Evolutionary conservation across 2,113 vertebrate genomes (phyloP).

Genomic region (Puffinus mauretanicus): DNA sequence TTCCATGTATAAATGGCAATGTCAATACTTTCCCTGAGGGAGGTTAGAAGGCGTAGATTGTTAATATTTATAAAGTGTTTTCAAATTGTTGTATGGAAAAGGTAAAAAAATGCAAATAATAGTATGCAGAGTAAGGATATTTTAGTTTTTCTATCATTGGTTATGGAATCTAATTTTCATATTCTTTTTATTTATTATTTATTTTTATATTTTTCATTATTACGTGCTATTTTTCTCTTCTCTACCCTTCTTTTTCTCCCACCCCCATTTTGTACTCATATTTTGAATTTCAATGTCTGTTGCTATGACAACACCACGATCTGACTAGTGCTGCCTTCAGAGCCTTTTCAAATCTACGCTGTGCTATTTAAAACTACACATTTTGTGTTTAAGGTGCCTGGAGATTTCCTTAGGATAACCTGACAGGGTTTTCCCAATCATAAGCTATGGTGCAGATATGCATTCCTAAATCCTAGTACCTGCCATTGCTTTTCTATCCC

Average conservation of each 20-base stretch:
- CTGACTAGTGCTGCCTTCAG: conserved; percentile 26
- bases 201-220: neutral
- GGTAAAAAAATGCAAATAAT: neutral
- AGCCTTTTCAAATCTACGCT: neutral
- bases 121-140: neutral
- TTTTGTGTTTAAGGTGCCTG: neutral
- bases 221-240: neutral
- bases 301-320: conserved; percentile 52
- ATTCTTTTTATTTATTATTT: neutral
- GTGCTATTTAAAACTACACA: conserved; percentile 28
- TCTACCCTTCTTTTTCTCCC: neutral
- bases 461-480: neutral
- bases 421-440: neutral
- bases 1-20: neutral
- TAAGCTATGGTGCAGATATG: neutral
- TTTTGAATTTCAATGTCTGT: conserved; percentile 60
- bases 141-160: neutral
- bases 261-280: conserved; percentile 8
- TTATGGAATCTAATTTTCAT: neutral
- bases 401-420: conserved; percentile 14
- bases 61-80: neutral
- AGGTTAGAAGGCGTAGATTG: neutral
- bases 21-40: neutral
- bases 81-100: neutral
- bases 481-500: neutral